Evolutionary conservation across 2,888 invertebrate species (phyloP).

Genomic region (Marronus borbonicus): DNA sequence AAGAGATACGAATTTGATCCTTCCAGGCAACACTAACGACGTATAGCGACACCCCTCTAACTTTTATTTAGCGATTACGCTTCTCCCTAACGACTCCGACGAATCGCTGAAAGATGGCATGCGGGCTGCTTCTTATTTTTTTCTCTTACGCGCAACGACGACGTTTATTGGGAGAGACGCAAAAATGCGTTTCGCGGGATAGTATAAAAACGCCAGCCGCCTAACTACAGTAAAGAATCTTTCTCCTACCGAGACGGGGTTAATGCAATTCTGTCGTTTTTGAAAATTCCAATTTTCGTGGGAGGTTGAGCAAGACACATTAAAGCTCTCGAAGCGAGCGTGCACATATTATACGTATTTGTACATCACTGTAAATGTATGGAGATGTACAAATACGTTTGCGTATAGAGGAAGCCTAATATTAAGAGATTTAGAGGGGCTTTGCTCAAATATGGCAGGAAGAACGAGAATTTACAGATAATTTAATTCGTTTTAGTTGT

Average conservation of each 20-base stretch:
- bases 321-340: not conserved
- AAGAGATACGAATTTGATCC: not conserved
- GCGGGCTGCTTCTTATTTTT: not conserved
- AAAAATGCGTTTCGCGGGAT: no score
- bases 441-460: not conserved
- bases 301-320: conserved; percentile 17
- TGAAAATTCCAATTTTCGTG: conserved; percentile 29
- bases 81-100: no score
- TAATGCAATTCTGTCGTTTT: conserved; percentile 22
- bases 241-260: not conserved
- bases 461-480: no score
- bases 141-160: no score
- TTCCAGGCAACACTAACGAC: not conserved
- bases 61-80: conserved; percentile 23
- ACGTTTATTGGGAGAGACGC: no score
- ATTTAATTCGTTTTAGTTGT: no score
- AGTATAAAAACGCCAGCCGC: no score
- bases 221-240: no score
- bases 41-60: not conserved
- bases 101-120: not conserved
- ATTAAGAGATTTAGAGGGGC: not conserved
- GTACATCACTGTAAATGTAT: not conserved
- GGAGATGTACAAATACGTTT: no score
- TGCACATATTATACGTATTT: not conserved
- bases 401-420: not conserved